Percentiles rank a stretch among this genome's conserved stretches.
phyloP scores from a whole-genome alignment of 2,888 invertebrate species.

The Epistrophe eligans region DNA sequence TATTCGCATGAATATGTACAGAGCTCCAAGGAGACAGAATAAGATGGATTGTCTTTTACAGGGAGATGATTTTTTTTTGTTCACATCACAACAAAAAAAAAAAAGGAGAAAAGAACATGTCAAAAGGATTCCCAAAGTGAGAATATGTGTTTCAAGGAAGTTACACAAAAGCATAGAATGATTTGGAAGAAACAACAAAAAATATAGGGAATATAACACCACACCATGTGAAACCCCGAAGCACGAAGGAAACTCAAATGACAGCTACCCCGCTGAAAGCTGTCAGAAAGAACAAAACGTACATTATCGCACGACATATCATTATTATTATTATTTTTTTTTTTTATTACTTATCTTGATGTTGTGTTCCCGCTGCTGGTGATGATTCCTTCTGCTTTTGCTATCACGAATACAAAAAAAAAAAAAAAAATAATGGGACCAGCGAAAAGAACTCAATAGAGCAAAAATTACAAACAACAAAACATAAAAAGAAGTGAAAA shows the following conservation, averaged over 20 bases:
- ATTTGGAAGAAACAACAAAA: not conserved
- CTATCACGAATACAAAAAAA: not conserved
- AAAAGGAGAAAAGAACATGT: conserved; percentile 19
- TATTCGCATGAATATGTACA: not conserved
- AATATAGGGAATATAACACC: conserved; percentile 15
- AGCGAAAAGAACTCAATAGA: conserved; percentile 58
- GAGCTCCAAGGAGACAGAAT: conserved; percentile 52
- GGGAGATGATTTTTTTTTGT: conserved; percentile 45
- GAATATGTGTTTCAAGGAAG: conserved; percentile 72
- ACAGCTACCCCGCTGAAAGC: conserved; percentile 75
- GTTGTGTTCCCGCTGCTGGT: conserved; percentile 44
- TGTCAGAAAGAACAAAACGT: conserved; percentile 74
- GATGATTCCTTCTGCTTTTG: conserved; percentile 42
- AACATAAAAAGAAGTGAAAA: conserved; percentile 52
- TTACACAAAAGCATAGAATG: conserved; percentile 65
- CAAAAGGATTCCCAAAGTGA: conserved; percentile 71
- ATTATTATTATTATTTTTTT: conserved; percentile 67
- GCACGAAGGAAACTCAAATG: conserved; percentile 67
- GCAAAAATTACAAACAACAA: conserved; percentile 19
- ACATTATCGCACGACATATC: conserved; percentile 76
- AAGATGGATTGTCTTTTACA: conserved; percentile 64
- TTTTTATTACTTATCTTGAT: conserved; percentile 56
- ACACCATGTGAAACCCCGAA: conserved; percentile 43
- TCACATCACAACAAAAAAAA: conserved; percentile 18
- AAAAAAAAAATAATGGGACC: not conserved